A percentile compares a stretch with the other conserved stretches of the same genome.
Evolutionary conservation across 2,797 vertebrate species (phyloP).

Genomic region (Darevskia nairensis): DNA sequence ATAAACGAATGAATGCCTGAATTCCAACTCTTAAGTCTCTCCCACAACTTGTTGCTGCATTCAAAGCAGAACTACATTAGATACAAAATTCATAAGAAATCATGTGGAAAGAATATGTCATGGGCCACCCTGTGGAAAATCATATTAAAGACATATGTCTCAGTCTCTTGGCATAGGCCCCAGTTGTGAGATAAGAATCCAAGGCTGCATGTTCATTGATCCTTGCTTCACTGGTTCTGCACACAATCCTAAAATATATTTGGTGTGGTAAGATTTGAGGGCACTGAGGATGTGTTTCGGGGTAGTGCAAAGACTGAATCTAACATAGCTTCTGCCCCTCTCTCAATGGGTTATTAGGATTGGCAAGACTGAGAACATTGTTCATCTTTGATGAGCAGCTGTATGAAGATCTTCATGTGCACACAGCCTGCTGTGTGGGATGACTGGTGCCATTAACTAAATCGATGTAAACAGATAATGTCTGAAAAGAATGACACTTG

Average conservation of each 20-base stretch:
- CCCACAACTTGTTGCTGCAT: background rate
- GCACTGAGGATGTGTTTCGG: background rate
- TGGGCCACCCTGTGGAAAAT: background rate
- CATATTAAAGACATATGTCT: background rate
- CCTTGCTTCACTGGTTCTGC: background rate
- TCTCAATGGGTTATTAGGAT: background rate
- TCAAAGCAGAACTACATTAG: constrained; percentile 27
- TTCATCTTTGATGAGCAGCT: background rate
- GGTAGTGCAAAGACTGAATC: background rate
- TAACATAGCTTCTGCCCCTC: background rate
- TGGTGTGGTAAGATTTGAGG: background rate
- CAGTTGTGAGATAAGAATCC: background rate
- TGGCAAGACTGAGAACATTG: background rate
- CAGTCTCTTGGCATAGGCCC: background rate
- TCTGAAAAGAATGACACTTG: background rate
- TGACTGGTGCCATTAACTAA: background rate
- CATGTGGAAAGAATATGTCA: background rate
- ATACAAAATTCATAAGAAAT: constrained; percentile 10
- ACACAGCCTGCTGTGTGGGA: background rate
- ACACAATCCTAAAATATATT: background rate
- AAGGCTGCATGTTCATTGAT: background rate
- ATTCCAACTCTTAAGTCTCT: background rate
- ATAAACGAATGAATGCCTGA: constrained; percentile 5
- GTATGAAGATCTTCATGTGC: background rate
- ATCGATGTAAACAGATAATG: background rate